Conservation (phyloP, 2,797 vertebrate genomes). For the Smutsia temminckii region DNA sequence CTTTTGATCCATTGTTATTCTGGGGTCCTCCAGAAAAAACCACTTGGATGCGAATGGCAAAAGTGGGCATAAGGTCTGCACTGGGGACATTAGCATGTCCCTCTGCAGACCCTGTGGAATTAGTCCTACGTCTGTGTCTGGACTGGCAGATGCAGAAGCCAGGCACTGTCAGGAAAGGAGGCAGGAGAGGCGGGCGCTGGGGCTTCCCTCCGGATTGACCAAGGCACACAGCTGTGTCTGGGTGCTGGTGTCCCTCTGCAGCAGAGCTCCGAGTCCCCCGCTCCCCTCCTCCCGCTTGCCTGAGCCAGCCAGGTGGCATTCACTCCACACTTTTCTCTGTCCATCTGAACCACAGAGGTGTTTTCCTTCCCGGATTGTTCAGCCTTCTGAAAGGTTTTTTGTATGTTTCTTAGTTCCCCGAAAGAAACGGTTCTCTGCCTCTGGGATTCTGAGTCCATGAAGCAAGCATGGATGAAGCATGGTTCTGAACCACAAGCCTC, state of each 20-base stretch:
- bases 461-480: neutral
- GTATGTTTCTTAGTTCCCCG: neutral
- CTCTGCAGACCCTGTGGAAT: neutral
- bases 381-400: neutral
- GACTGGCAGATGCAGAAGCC: neutral
- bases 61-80: neutral
- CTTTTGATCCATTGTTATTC: constrained; percentile 42
- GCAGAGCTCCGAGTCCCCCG: neutral
- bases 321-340: neutral
- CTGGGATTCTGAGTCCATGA: neutral
- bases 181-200: fast-evolving
- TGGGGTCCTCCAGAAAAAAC: constrained; percentile 13
- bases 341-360: neutral
- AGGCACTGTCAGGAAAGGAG: neutral
- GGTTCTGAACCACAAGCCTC: neutral
- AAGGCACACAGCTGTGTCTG: neutral
- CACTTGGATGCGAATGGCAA: neutral
- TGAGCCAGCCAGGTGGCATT: neutral
- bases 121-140: neutral
- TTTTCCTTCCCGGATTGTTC: neutral
- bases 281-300: fast-evolving
- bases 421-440: neutral
- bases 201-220: neutral
- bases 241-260: neutral
- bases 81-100: neutral